Base-by-base conservation (phyloP, 2,888 invertebrate species). In the Mesorhabditis sp. region DNA sequence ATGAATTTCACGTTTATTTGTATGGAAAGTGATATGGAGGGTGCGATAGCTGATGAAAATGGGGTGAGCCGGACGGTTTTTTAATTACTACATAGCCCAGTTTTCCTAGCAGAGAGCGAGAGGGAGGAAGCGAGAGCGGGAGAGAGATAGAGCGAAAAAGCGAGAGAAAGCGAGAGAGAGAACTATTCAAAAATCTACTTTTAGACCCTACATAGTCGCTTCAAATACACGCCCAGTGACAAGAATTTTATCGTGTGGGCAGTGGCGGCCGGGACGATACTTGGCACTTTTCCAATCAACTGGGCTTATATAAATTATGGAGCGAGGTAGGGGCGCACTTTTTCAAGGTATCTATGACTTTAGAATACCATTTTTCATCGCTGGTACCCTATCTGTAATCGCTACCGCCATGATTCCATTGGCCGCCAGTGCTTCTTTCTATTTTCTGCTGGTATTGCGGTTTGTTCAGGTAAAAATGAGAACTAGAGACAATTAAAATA, bases 1-100 rank as follows among this genome's bases (percentile, higher is more conserved):
- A 78, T 80, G 65, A 80, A 80, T 63, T 77, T 80, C 68, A 78
- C 80, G 10, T 78, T 80, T 45, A 80, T 80, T 70, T 80, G 80
- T 66, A 79, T 79, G 79, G 74, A 75, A 70, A 72, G 75, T 65
- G 77, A 77, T 69, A 71, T 74, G n/a, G 70, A 73, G n/a, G 77
- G 73, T 42, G 67, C 70, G n/a, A 70, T 72, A 5, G 62, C 15
- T 4, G 58, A 45, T 45, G 72, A 69, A 6, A 77, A 77, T 72
- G 77, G 75, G 64, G 77, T 75, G 10, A 62, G 71, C n/a, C n/a
- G n/a, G n/a, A n/a, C n/a, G n/a, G n/a, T n/a, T n/a, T 65, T 66
- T 50, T 13, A 13, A 50, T 6, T 50, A 50, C 50, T 50, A 50
- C 7, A 13, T 50, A 50, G n/a, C n/a, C n/a, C n/a, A n/a, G n/a